phyloP scores from a whole-genome alignment of 2,113 vertebrate genomes.

The Oxygymnocypris stewartii region DNA sequence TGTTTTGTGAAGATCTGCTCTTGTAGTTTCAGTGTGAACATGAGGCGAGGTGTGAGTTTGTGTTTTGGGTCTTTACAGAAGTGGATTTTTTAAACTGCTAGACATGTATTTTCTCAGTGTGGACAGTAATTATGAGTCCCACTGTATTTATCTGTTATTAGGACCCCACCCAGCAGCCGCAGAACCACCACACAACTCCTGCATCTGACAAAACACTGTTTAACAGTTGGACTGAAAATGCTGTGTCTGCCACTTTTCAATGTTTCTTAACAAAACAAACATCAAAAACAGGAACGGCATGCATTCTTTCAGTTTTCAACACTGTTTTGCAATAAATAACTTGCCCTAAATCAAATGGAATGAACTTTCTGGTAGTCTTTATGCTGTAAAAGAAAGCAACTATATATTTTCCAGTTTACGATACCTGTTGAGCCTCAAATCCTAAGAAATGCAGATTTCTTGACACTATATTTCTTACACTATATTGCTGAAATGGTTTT shows the following conservation, averaged over 20 bases:
- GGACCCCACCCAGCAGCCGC: slow-evolving; percentile 57
- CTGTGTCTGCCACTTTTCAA: neutral
- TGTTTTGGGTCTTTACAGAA: slow-evolving; percentile 23
- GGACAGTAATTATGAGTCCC: slow-evolving; percentile 61
- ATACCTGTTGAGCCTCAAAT: no score
- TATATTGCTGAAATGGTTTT: no score
- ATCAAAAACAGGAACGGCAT: neutral
- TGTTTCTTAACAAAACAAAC: neutral
- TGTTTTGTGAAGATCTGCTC: neutral
- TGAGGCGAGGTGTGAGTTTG: neutral
- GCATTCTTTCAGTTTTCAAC: neutral
- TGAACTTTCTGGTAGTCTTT: neutral
- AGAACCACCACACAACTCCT: neutral
- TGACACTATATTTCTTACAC: no score
- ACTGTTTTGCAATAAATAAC: neutral
- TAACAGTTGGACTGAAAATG: neutral
- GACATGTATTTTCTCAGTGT: slow-evolving; percentile 45
- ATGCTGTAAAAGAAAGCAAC: neutral
- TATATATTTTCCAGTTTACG: no score
- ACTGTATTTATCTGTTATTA: slow-evolving; percentile 54
- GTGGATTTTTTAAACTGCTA: slow-evolving; percentile 38
- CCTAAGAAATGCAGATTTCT: no score
- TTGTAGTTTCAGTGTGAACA: neutral
- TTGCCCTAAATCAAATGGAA: neutral
- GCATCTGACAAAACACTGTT: neutral